phyloP scores from a whole-genome alignment of 2,113 vertebrate genomes.

The Mesembrinibis cayennensis region DNA sequence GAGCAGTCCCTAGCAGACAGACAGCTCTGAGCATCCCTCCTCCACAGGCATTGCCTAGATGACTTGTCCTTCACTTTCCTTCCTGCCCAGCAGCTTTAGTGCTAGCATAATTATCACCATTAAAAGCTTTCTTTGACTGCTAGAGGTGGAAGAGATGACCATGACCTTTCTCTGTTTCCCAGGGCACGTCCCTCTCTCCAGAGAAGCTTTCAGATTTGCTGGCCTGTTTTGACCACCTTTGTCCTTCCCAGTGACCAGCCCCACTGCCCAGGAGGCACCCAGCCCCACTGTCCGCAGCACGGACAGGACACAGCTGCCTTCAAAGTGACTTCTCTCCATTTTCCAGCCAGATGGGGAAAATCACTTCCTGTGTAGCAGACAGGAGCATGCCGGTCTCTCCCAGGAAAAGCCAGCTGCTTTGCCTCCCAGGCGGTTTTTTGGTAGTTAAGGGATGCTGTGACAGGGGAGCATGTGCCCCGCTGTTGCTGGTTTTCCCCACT shows the following conservation, averaged over 20 bases:
- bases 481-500: background rate
- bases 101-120: background rate
- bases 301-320: background rate
- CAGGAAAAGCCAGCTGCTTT: constrained; percentile 3
- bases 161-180: background rate
- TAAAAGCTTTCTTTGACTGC: background rate
- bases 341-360: constrained; percentile 1
- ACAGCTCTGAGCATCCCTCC: background rate
- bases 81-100: background rate
- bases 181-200: background rate
- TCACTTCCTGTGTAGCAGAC: background rate
- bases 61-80: background rate
- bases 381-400: background rate
- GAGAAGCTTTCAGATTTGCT: background rate
- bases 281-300: background rate
- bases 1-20: background rate
- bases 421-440: background rate
- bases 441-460: background rate
- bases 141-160: background rate
- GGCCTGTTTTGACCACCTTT: background rate
- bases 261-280: background rate
- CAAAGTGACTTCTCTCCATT: background rate
- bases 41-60: background rate
- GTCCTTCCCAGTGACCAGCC: background rate
- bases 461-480: background rate